phyloP scores from a whole-genome alignment of 2,888 invertebrate species.

The Congeria kusceri region DNA sequence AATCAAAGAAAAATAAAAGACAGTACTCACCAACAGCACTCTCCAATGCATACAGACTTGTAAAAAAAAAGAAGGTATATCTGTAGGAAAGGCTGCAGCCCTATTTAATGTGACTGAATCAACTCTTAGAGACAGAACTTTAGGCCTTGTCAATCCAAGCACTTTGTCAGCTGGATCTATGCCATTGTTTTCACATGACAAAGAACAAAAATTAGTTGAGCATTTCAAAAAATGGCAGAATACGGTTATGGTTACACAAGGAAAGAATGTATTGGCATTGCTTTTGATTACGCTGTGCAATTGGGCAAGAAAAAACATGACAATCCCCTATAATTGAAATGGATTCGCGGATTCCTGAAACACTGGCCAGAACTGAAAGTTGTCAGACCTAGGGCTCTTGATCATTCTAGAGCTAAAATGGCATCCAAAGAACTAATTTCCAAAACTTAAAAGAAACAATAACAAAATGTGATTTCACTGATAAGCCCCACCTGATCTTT shows the following conservation, averaged over 20 bases:
- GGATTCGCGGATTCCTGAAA: conserved; percentile 33
- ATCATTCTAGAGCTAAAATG: conserved; percentile 35
- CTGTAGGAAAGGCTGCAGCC: no score
- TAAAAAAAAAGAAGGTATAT: no score
- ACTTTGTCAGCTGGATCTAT: no score
- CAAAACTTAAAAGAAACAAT: not conserved
- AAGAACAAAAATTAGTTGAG: no score
- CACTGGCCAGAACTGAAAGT: conserved; percentile 42
- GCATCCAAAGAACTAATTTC: not conserved
- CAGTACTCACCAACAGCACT: no score
- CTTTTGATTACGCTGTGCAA: conserved; percentile 30
- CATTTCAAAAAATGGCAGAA: conserved; percentile 28
- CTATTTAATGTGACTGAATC: no score
- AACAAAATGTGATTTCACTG: conserved; percentile 15
- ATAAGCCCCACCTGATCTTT: conserved; percentile 27
- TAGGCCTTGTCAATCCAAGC: no score
- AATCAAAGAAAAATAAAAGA: no score
- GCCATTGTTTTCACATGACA: no score
- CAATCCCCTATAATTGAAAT: conserved; percentile 31
- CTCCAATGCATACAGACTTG: no score
- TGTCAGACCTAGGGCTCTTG: conserved; percentile 32
- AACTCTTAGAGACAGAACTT: no score
- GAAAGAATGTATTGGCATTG: conserved; percentile 41
- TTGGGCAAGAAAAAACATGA: conserved; percentile 18
- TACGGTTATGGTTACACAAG: conserved; percentile 40